Evolutionary conservation across 1,140 invertebrate species (phyloP), one percentile per base, ranked within the genome.

Genomic region (Drosophila biarmipes): DNA sequence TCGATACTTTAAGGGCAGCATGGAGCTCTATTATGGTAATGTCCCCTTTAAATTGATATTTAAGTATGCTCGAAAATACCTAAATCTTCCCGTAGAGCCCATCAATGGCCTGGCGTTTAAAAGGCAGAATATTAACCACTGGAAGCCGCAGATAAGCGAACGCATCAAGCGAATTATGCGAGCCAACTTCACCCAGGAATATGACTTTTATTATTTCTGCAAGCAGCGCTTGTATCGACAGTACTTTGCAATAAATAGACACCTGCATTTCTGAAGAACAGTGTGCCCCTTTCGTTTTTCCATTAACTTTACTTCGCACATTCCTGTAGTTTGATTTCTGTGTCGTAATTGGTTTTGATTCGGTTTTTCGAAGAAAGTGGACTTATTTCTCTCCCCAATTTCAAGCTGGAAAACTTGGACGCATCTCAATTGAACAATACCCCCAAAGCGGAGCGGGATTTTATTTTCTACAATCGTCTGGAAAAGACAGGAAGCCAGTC

Each of bases 401-500:
- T 79, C 2, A 87, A 89, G 84, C 76, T 89, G 24, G 46, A 62
- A 24, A 29, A 29, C 17, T 71, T 91, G 45, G 49, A 66, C 42
- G 49, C 92, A 82, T 64, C 91, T 80, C 43, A 90, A 48, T 89
- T 97, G 51, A 98, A 98, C 92, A 97, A 97, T 85, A 97, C 96
- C 0, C 93, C 93, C 12, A 93, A 94, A 42, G 94, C 96, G 0
- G 94, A 94, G 64, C 84, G 97, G 2, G 84, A 91, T 14, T 80
- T 77, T 12, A 14, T 91, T 5, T 96, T 98, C 92, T 98, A 97
- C 92, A 98, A 98, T 92, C 93, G 97, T 8, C 96, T 98, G 14
- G 97, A 97, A 8, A 98, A 98, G 92, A 96, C 97, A 12, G 96
- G 96, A 35, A 96, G 96, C 58, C 96, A 97, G 91, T 97, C 96